A percentile compares a stretch with the other conserved stretches of the same genome.
Evolutionary conservation across 1,140 invertebrate genomes (phyloP).

Genomic region (Drosophila navojoa): DNA sequence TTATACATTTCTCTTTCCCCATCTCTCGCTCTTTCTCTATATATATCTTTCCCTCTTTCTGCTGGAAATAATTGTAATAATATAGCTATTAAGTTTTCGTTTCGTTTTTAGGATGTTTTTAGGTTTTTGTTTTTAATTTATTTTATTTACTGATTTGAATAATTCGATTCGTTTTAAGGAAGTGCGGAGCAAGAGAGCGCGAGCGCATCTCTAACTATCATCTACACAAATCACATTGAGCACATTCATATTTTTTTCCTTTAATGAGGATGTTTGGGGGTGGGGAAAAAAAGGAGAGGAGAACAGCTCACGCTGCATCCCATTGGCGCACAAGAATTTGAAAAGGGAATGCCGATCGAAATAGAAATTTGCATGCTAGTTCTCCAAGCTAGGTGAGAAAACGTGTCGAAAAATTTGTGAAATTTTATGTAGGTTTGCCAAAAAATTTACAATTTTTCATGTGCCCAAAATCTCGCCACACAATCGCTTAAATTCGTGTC

Average conservation of each 20-base stretch:
- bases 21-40: no score
- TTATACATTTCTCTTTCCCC: no score
- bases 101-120: conserved; percentile 17
- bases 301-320: background rate
- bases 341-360: background rate
- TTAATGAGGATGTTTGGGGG: no score
- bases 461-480: conserved; percentile 40
- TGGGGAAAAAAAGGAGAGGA: no score
- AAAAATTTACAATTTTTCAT: conserved; percentile 56
- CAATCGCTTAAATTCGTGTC: conserved; percentile 25
- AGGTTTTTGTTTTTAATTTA: background rate
- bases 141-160: conserved; percentile 6
- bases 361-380: background rate
- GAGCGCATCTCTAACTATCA: background rate
- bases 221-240: conserved; percentile 19
- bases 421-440: conserved; percentile 51
- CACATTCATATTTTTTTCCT: background rate
- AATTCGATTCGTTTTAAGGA: conserved; percentile 39
- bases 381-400: background rate
- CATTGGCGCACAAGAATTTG: background rate
- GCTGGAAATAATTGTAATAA: background rate
- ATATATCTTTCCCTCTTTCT: no score
- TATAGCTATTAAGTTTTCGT: conserved; percentile 22
- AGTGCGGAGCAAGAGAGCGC: conserved; percentile 7
- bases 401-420: conserved; percentile 44